phyloP scores from a whole-genome alignment of 1,140 invertebrate genomes.

The Calephelis virginiensis region DNA sequence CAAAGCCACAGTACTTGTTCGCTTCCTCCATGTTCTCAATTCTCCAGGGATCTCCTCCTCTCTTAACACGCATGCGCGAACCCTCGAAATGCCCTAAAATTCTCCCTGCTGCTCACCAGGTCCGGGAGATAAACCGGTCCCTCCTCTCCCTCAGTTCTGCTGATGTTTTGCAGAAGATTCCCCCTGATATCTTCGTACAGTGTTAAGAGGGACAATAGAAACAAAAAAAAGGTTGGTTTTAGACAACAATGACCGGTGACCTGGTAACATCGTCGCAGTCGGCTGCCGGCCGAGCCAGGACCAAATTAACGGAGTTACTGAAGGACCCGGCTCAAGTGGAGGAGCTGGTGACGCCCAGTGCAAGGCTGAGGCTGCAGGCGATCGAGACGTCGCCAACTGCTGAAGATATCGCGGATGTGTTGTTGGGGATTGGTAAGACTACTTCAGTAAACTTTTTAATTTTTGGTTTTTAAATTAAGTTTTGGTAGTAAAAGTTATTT shows the following conservation, averaged over 20 bases:
- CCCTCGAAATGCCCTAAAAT: too few species aligned
- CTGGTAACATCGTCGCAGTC: conserved; percentile 84
- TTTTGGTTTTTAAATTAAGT: too few species aligned
- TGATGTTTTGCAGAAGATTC: too few species aligned
- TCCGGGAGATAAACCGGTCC: too few species aligned
- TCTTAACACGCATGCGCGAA: too few species aligned
- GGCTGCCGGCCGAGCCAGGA: conserved; percentile 79
- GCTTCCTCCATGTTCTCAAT: too few species aligned
- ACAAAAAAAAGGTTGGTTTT: conserved; percentile 22
- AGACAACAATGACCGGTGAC: conserved; percentile 91
- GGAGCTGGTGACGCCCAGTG: conserved; percentile 51
- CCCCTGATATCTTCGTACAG: too few species aligned
- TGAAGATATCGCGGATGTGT: conserved; percentile 51
- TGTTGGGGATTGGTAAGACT: conserved; percentile 57
- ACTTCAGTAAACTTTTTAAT: neutral
- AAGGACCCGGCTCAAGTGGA: conserved; percentile 49
- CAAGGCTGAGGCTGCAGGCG: conserved; percentile 41
- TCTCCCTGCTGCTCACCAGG: too few species aligned
- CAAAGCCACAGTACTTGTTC: too few species aligned
- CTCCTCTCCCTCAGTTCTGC: too few species aligned
- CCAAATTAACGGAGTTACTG: conserved; percentile 70
- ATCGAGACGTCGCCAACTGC: conserved; percentile 38
- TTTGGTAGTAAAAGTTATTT: too few species aligned
- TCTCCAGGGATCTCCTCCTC: too few species aligned
- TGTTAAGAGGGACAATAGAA: neutral